Evolutionary conservation across 2,888 invertebrate species (phyloP).

Genomic region (Acleris laterana): DNA sequence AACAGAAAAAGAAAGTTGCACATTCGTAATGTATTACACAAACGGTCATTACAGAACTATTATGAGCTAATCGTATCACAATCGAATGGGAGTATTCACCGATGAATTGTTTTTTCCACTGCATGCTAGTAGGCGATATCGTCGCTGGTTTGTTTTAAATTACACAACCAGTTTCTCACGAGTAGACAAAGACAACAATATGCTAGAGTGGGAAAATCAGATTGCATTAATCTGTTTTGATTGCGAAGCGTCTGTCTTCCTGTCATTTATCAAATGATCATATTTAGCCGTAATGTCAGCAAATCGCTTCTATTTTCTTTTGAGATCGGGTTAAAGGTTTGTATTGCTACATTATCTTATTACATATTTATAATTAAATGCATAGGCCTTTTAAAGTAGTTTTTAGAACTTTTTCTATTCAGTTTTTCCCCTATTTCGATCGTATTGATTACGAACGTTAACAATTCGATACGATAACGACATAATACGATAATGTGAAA

Average conservation of each 20-base stretch:
- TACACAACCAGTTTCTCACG: constrained; percentile 52
- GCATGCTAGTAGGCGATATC: constrained; percentile 43
- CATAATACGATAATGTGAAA: no score
- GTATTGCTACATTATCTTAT: no score
- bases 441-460: no score
- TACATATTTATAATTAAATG: no score
- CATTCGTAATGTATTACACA: constrained; percentile 22
- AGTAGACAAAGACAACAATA: constrained; percentile 44
- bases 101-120: constrained; percentile 24
- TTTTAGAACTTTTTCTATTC: no score
- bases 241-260: background rate
- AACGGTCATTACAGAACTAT: constrained; percentile 18
- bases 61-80: constrained; percentile 11
- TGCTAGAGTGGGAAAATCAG: constrained; percentile 17
- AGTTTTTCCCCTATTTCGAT: no score
- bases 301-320: no score
- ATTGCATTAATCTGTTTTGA: background rate
- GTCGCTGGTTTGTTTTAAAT: constrained; percentile 48
- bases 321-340: no score
- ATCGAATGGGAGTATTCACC: constrained; percentile 8
- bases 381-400: no score
- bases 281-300: no score
- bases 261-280: background rate
- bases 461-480: no score
- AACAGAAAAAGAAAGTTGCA: constrained; percentile 17